Conservation (phyloP, 2,113 vertebrate species). For the Notothenia coriiceps region DNA sequence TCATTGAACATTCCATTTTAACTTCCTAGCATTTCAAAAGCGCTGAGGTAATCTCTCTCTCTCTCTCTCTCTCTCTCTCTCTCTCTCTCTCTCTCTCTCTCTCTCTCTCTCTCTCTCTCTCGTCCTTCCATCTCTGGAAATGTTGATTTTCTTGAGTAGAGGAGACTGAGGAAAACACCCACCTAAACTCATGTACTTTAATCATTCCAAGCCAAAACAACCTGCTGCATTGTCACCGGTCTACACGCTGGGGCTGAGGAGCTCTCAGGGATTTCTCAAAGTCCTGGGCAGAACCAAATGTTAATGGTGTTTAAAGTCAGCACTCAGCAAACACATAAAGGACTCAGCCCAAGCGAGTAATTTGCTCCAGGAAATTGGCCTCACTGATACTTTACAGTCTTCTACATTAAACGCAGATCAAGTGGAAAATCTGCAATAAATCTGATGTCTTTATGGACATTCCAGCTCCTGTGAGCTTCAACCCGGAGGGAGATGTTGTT, state of each 20-base stretch:
- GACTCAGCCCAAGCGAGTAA: slow-evolving; percentile 64
- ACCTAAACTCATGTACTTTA: slow-evolving; percentile 6
- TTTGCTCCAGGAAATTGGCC: slow-evolving; percentile 68
- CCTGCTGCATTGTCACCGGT: slow-evolving; percentile 39
- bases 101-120: no score
- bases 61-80: no score
- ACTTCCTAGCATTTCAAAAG: no score
- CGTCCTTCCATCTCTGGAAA: background rate
- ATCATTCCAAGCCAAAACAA: slow-evolving; percentile 18
- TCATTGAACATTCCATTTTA: no score
- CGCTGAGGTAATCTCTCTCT: no score
- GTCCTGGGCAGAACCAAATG: slow-evolving; percentile 57
- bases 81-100: no score
- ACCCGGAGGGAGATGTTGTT: slow-evolving; percentile 32
- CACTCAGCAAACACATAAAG: slow-evolving; percentile 76
- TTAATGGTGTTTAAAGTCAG: slow-evolving; percentile 72
- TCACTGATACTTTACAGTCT: slow-evolving; percentile 61
- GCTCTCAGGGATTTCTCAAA: slow-evolving; percentile 42
- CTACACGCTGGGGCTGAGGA: slow-evolving; percentile 7
- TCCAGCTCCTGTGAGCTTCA: slow-evolving; percentile 39
- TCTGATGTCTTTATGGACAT: slow-evolving; percentile 63
- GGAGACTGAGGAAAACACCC: background rate
- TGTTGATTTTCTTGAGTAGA: background rate
- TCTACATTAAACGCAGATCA: slow-evolving; percentile 68
- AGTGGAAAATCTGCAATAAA: slow-evolving; percentile 76